phyloP scores from a whole-genome alignment of 2,888 invertebrate genomes.

The Molorchus minor region DNA sequence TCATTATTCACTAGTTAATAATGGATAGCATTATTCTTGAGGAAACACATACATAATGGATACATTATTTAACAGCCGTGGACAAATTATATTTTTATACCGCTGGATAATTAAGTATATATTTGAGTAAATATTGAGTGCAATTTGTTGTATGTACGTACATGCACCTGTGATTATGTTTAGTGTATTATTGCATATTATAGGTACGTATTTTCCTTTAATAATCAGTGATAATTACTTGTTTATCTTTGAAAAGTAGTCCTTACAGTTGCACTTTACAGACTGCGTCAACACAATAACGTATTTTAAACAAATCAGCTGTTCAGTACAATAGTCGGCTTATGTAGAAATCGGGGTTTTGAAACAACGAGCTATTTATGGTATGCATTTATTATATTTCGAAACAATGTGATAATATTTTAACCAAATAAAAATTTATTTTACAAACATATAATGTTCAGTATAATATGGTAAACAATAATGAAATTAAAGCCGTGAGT shows the following conservation, averaged over 20 bases:
- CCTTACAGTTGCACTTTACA: conserved; percentile 1
- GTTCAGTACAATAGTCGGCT: conserved; percentile 5
- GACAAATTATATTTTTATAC: no score
- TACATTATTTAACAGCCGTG: no score
- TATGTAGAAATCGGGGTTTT: conserved; percentile 13
- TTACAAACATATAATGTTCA: conserved; percentile 8
- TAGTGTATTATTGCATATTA: no score
- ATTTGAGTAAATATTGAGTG: no score
- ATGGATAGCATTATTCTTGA: no score
- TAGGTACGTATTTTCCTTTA: not conserved
- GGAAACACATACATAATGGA: no score
- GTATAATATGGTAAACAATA: conserved; percentile 6
- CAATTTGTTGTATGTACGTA: no score
- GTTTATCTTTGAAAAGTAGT: not conserved
- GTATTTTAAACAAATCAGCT: conserved; percentile 7
- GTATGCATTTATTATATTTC: conserved; percentile 7
- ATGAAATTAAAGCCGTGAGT: not conserved
- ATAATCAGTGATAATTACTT: conserved; percentile 10
- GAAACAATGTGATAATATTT: conserved; percentile 17
- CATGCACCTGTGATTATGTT: no score
- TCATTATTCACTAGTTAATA: no score
- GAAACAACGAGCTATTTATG: conserved; percentile 18
- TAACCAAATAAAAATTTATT: conserved; percentile 17
- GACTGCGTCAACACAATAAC: not conserved
- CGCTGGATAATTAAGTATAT: no score